Evolutionary conservation across 2,797 vertebrate species (phyloP).

Genomic region (Heterohyrax brucei): DNA sequence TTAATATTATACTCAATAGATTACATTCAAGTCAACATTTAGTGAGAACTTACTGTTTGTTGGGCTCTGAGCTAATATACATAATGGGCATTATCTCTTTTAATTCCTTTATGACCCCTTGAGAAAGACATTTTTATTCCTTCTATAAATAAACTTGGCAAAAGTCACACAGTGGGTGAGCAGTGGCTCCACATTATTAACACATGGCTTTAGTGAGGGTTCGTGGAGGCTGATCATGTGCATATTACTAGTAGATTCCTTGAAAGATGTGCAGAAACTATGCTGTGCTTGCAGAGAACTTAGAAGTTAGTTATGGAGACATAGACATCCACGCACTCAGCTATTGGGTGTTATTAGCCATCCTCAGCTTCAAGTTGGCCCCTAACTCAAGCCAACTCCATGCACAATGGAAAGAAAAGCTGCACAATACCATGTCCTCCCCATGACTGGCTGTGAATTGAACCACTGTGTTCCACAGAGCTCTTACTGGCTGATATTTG

Average conservation of each 20-base stretch:
- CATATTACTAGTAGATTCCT: background rate
- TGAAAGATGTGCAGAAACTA: background rate
- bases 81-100: background rate
- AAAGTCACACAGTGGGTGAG: background rate
- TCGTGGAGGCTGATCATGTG: background rate
- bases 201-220: background rate
- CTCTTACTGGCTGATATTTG: background rate
- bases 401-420: background rate
- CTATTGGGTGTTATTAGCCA: background rate
- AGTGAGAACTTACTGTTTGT: slow-evolving; percentile 5
- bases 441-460: background rate
- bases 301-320: background rate
- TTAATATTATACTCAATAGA: background rate
- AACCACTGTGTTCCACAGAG: background rate
- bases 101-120: background rate
- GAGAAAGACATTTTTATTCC: slow-evolving; percentile 33
- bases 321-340: background rate
- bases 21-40: background rate
- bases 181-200: background rate
- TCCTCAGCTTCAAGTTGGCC: background rate
- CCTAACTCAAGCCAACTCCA: background rate
- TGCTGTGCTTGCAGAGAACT: background rate
- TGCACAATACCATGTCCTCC: background rate
- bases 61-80: background rate
- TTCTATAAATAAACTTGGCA: background rate